Evolutionary conservation across 1,140 invertebrate species (phyloP).

Genomic region (Micrasema minimum): DNA sequence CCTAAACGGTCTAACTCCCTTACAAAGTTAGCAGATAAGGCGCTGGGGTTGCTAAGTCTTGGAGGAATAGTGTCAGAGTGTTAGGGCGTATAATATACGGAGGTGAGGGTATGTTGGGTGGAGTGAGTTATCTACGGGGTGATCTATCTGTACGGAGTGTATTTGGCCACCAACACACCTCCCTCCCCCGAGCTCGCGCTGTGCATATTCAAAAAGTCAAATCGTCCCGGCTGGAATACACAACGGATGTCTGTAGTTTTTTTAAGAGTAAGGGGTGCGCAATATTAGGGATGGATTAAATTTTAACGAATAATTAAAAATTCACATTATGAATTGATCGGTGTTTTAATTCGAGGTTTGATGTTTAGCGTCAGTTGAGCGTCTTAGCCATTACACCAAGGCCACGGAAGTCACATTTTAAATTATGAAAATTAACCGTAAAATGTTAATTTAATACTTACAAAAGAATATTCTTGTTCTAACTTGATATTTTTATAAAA

Average conservation of each 20-base stretch:
- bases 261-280: not conserved
- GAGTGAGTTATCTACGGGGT: conserved; percentile 52
- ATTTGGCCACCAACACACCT: conserved; percentile 45
- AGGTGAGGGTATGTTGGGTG: no score
- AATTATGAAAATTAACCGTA: no score
- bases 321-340: no score
- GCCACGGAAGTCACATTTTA: no score
- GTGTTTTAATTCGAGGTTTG: no score
- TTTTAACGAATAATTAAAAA: not conserved
- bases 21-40: conserved; percentile 47
- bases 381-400: no score
- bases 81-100: no score
- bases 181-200: conserved; percentile 43
- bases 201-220: conserved; percentile 55
- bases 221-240: conserved; percentile 44
- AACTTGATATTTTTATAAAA: no score
- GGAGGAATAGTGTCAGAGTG: no score
- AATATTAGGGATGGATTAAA: not conserved
- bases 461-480: no score
- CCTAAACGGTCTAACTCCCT: conserved; percentile 52
- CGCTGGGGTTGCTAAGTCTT: not conserved
- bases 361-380: no score
- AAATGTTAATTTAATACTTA: no score
- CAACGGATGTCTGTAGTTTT: conserved; percentile 21
- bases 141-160: conserved; percentile 29